These are phyloP conservation scores for Dicrurus megarhynchus DNA, from an alignment of 2,113 vertebrate genomes.

Conservation along the genomic window DNA sequence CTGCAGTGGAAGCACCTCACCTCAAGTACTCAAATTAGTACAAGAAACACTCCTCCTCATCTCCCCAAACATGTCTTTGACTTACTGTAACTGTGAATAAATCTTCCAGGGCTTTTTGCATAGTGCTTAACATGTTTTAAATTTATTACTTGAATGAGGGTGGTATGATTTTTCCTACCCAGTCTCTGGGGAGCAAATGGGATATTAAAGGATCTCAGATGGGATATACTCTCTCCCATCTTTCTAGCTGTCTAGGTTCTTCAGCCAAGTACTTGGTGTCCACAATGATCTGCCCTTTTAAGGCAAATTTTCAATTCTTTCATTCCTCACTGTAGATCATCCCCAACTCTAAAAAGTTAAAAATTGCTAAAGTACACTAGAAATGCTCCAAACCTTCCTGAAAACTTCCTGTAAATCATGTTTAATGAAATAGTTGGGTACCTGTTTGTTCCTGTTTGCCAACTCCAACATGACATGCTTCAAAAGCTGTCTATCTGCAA, in stretches of 20 bases:
- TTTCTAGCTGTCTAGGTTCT: background rate
- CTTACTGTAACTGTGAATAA: background rate
- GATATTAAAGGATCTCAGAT: background rate
- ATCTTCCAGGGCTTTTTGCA: background rate
- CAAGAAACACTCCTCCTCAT: background rate
- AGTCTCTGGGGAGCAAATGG: background rate
- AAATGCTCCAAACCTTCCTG: background rate
- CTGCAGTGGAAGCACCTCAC: background rate
- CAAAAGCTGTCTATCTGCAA: background rate
- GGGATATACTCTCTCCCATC: background rate
- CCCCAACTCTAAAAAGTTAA: background rate
- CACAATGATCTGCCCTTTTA: background rate
- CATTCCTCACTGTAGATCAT: background rate
- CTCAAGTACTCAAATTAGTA: background rate
- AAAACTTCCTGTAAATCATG: background rate
- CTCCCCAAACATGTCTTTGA: background rate
- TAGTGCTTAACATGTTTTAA: background rate
- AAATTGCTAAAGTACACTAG: background rate
- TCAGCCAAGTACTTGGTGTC: background rate
- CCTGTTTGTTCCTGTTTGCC: background rate
- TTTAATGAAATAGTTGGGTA: background rate
- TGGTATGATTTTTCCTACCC: background rate
- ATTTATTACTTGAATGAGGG: background rate
- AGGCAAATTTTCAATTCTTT: background rate
- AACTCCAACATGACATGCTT: fast-evolving